Evolutionary conservation across 2,888 invertebrate genomes (phyloP).

Genomic region (Psylliodes chrysocephalus): DNA sequence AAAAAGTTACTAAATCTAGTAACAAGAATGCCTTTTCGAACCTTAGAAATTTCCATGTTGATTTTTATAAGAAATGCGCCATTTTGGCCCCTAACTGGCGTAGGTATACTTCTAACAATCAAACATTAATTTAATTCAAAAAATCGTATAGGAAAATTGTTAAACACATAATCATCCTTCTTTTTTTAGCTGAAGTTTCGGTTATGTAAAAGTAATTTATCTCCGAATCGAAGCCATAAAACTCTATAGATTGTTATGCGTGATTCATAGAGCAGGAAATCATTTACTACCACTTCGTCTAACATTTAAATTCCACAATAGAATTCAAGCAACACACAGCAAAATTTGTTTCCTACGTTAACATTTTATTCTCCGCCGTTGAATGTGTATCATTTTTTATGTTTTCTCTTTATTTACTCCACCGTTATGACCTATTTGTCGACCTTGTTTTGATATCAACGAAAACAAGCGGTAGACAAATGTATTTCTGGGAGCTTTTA

Average conservation of each 20-base stretch:
- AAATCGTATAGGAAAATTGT: no score
- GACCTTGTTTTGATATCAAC: slow-evolving; percentile 16
- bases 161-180: no score
- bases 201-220: not conserved
- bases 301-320: slow-evolving; percentile 9
- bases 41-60: no score
- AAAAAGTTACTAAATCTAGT: no score
- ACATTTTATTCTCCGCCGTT: not conserved
- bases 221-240: not conserved
- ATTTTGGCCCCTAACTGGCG: no score
- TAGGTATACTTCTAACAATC: no score
- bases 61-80: no score
- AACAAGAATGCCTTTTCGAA: no score
- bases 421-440: slow-evolving; percentile 15
- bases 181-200: not conserved
- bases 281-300: slow-evolving; percentile 23
- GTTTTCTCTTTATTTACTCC: slow-evolving; percentile 16
- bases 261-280: slow-evolving; percentile 29
- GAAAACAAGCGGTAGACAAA: slow-evolving; percentile 11
- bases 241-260: slow-evolving; percentile 19
- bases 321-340: slow-evolving; percentile 4
- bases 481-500: slow-evolving; percentile 9
- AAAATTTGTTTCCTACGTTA: not conserved
- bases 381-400: slow-evolving; percentile 18
- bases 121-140: no score